Conservation (phyloP, 1,140 invertebrate genomes). For the Drosophila burlai region DNA sequence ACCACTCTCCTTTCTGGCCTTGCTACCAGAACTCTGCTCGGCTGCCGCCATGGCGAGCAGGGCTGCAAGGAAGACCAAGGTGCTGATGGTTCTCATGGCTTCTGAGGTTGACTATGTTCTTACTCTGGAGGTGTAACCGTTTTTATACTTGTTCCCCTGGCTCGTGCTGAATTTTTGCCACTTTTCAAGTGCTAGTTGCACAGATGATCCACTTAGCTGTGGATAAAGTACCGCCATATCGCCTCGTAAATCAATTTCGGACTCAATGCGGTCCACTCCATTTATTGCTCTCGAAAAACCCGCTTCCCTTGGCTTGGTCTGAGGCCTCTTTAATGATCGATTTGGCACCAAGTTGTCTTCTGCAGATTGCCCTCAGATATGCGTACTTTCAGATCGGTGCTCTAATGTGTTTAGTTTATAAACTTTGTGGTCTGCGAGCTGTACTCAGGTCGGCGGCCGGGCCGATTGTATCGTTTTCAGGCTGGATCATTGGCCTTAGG, state of each 20-base stretch:
- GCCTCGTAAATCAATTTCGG: slow-evolving; percentile 64
- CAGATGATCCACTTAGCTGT: slow-evolving; percentile 29
- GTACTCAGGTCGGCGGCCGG: slow-evolving; percentile 15
- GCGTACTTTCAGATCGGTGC: slow-evolving; percentile 1
- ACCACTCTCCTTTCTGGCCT: slow-evolving; percentile 21
- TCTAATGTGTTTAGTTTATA: slow-evolving; percentile 71
- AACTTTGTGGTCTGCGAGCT: slow-evolving; percentile 22
- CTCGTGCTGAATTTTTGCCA: slow-evolving; percentile 32
- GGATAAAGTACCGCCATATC: slow-evolving; percentile 46
- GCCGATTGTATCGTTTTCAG: slow-evolving; percentile 43
- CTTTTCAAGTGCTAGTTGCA: slow-evolving; percentile 35
- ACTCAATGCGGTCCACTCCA: slow-evolving; percentile 13
- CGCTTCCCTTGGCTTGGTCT: slow-evolving; percentile 26
- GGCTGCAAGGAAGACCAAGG: slow-evolving; percentile 22
- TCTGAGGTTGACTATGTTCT: slow-evolving; percentile 49
- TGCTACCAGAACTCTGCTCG: not conserved
- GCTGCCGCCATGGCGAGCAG: slow-evolving; percentile 16
- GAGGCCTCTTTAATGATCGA: slow-evolving; percentile 62
- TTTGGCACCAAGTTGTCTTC: slow-evolving; percentile 57
- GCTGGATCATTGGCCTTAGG: slow-evolving; percentile 36
- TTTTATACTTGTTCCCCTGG: slow-evolving; percentile 48
- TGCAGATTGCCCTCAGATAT: slow-evolving; percentile 20
- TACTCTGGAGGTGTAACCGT: not conserved
- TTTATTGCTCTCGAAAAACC: slow-evolving; percentile 70
- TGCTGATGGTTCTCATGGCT: slow-evolving; percentile 39